Percentiles rank a stretch among this genome's conserved stretches.
Conservation (phyloP, 2,888 invertebrate species). For the Erpobdella octoculata region DNA sequence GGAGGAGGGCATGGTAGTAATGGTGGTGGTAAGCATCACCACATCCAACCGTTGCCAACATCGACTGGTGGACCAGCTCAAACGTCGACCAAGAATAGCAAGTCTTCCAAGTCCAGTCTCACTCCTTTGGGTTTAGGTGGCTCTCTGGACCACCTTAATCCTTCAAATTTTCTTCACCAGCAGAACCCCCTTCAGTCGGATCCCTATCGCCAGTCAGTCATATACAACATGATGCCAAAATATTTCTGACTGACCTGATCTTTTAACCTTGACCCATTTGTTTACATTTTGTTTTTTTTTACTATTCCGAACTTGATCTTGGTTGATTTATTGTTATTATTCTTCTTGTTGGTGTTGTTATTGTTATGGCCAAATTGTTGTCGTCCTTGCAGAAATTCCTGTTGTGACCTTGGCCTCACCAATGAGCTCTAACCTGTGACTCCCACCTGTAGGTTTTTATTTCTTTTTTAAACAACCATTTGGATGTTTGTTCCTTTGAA, state of each 20-base stretch:
- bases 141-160: not conserved
- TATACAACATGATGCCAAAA: slow-evolving; percentile 49
- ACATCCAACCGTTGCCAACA: not conserved
- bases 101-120: not conserved
- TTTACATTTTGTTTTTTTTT: not conserved
- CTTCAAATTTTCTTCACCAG: not conserved
- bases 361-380: too few species aligned
- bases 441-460: not conserved
- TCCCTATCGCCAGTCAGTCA: slow-evolving; percentile 47
- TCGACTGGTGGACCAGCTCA: not conserved
- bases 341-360: too few species aligned
- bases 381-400: too few species aligned
- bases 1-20: not conserved
- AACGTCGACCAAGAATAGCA: not conserved
- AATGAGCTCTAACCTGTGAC: not conserved
- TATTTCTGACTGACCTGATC: slow-evolving; percentile 38
- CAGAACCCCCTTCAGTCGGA: slow-evolving; percentile 37
- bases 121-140: not conserved
- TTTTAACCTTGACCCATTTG: not conserved
- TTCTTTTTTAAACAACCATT: too few species aligned
- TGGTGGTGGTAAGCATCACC: slow-evolving; percentile 3
- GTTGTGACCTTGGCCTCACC: not conserved
- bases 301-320: not conserved
- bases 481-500: too few species aligned
- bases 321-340: not conserved